phyloP scores from a whole-genome alignment of 2,113 vertebrate genomes.

The Aix galericulata region DNA sequence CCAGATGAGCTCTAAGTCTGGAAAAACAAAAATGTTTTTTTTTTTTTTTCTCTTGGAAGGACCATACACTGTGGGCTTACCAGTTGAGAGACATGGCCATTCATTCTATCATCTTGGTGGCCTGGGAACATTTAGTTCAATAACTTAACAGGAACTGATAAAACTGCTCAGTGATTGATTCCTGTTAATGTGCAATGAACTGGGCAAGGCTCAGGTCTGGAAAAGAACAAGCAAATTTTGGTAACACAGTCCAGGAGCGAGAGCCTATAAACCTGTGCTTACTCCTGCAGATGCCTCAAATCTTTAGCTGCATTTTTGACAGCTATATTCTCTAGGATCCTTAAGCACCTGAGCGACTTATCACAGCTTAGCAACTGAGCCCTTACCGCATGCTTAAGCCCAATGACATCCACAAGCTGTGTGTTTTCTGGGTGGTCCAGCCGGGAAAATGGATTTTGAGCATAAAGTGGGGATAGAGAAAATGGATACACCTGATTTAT shows the following conservation, averaged over 20 bases:
- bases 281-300: not conserved
- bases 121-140: constrained; percentile 13
- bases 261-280: not conserved
- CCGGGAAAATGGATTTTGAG: not conserved
- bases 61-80: not conserved
- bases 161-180: not conserved
- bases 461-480: not conserved
- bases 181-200: not conserved
- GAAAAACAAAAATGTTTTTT: constrained; percentile 25
- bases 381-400: not conserved
- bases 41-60: constrained; percentile 19
- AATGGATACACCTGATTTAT: not conserved
- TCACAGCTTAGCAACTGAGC: not conserved
- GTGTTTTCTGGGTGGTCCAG: not conserved
- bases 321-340: not conserved
- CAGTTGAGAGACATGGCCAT: not conserved
- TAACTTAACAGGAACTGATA: not conserved
- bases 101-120: not conserved
- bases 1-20: not conserved
- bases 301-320: not conserved
- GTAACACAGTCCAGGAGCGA: not conserved
- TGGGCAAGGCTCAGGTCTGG: not conserved
- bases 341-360: not conserved
- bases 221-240: not conserved
- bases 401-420: not conserved